These are phyloP conservation scores for Drosophila lacicola DNA, from an alignment of 2,888 invertebrate species.

Conservation along the genomic window DNA sequence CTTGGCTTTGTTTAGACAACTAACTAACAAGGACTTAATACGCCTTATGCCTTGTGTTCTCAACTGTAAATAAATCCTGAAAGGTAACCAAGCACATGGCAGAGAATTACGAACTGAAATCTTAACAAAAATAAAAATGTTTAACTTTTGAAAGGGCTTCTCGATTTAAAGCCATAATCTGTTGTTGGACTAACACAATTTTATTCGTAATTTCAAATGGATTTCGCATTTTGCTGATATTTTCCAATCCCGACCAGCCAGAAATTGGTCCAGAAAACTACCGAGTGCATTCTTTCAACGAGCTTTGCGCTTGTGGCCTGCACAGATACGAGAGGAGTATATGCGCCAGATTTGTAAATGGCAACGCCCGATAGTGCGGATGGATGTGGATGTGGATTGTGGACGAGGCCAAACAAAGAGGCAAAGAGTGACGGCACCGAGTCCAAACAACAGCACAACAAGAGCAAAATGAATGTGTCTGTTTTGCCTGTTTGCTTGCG, in stretches of 20 bases:
- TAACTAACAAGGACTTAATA: neutral
- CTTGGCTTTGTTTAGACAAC: neutral
- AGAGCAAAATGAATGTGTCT: slow-evolving; percentile 55
- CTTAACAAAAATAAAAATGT: neutral
- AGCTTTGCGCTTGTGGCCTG: slow-evolving; percentile 22
- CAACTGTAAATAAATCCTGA: neutral
- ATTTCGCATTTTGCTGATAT: neutral
- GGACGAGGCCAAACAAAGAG: slow-evolving; percentile 27
- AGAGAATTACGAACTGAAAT: neutral
- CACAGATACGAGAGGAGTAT: slow-evolving; percentile 11
- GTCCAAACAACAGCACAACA: slow-evolving; percentile 7
- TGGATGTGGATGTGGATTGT: slow-evolving; percentile 10
- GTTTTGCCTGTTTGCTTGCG: slow-evolving; percentile 53
- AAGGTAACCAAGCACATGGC: neutral
- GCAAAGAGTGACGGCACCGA: slow-evolving; percentile 7
- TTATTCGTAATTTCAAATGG: slow-evolving; percentile 9
- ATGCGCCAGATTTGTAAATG: slow-evolving; percentile 25
- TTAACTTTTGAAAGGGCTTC: slow-evolving; percentile 1
- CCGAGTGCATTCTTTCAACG: slow-evolving; percentile 31
- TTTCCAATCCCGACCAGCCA: slow-evolving; percentile 11
- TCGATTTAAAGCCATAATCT: neutral
- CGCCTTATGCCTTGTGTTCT: neutral
- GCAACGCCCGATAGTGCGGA: slow-evolving; percentile 39
- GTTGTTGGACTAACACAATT: neutral
- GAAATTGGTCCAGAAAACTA: slow-evolving; percentile 13